phyloP scores from a whole-genome alignment of 1,140 invertebrate species.

The Orius insidiosus region DNA sequence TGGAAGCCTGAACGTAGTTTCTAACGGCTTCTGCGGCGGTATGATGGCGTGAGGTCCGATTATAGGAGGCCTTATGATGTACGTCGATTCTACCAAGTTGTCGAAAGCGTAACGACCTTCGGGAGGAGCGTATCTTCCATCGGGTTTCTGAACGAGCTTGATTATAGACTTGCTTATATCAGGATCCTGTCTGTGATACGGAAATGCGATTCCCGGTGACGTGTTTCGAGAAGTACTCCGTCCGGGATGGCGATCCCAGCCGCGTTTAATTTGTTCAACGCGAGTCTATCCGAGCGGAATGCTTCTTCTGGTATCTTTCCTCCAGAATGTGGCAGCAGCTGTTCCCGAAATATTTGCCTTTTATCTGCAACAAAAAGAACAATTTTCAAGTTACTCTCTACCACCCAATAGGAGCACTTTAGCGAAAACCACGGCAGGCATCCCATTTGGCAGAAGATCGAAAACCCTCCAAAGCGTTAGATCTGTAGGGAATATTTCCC shows the following conservation, averaged over 20 bases:
- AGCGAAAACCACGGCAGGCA: no score
- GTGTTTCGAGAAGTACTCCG: conserved; percentile 33
- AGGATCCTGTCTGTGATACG: conserved; percentile 21
- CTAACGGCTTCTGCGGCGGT: conserved; percentile 15
- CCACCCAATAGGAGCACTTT: no score
- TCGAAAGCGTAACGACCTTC: conserved; percentile 19
- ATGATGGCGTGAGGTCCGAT: conserved; percentile 10
- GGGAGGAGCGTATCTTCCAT: conserved; percentile 19
- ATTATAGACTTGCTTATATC: conserved; percentile 19
- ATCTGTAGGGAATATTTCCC: no score
- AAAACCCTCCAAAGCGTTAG: no score
- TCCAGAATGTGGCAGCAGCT: conserved; percentile 38
- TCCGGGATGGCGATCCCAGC: conserved; percentile 42
- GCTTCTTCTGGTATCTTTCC: conserved; percentile 47
- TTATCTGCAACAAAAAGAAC: conserved; percentile 26
- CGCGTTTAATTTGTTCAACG: conserved; percentile 41
- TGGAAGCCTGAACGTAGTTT: conserved; percentile 16
- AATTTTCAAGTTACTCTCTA: no score
- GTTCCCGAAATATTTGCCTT: conserved; percentile 43
- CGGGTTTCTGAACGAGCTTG: conserved; percentile 19
- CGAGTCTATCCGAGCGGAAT: conserved; percentile 38
- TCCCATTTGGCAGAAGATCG: no score
- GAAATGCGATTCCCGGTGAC: conserved; percentile 24
- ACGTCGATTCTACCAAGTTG: conserved; percentile 21
- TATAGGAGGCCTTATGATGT: conserved; percentile 19